Evolutionary conservation across 2,797 vertebrate genomes (phyloP), one percentile per base, ranked within the genome.

Genomic region (Erpetoichthys calabaricus): DNA sequence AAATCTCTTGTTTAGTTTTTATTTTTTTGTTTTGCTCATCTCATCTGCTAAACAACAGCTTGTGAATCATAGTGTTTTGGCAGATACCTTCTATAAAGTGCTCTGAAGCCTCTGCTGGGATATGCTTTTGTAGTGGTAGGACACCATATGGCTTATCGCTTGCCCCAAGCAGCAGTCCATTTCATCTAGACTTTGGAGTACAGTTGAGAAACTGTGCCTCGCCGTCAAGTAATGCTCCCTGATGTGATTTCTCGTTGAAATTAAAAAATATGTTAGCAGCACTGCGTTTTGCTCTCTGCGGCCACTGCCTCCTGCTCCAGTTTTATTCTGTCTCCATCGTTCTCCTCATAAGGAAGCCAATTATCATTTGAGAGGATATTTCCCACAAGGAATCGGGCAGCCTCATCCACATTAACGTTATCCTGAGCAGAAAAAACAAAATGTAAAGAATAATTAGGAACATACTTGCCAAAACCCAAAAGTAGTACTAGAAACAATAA

Each of bases 341-440:
- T 90, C 66, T 97, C 92, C 74, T 99, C 94, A 4, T 80, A 87
- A 0, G 87, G 86, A 69, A 93, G 83, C 62, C 76, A 81, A 78
- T 89, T 91, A 67, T 89, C 86, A 44, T 91, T 96, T 8, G 80
- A 73, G 65, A 99, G 86, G 69, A 99, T 94, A 62, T 91, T 91
- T 72, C 92, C 91, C 72, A 99, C 94, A 74, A 99, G 79, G 79
- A 96, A 98, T 51, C 83, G 86, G n/a, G 92, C 86, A 0, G 96
- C 96, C 68, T 97, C 94, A 0, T 98, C 94, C 57, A 99, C 92
- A 47, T 98, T 98, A 69, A 97, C 82, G 70, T 99, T 96, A 70
- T 98, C 94, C 96, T 99, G 66, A 45, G 60, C 70, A 65, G 57
- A 3, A 8, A 61, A 42, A 52, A 55, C 5, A 65, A 71, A 70